Evolutionary conservation across 2,113 vertebrate genomes (phyloP).

Genomic region (Plecotus auritus): DNA sequence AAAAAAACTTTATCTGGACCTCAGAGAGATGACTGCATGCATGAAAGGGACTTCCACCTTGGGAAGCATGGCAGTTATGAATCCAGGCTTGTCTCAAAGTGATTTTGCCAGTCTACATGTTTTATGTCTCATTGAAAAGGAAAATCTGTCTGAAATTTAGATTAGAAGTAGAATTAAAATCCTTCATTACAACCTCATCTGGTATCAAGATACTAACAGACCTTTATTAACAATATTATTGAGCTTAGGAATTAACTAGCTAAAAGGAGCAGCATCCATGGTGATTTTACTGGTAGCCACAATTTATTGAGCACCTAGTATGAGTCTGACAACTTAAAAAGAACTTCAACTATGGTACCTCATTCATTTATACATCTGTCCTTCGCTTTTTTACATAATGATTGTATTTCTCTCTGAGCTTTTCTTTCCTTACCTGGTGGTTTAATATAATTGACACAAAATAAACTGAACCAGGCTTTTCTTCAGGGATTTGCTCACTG

Average conservation of each 20-base stretch:
- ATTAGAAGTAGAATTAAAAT: background rate
- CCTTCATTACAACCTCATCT: background rate
- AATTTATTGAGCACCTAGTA: background rate
- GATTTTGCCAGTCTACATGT: background rate
- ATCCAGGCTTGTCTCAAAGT: background rate
- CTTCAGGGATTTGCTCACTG: background rate
- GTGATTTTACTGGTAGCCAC: background rate
- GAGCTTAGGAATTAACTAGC: background rate
- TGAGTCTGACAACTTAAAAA: background rate
- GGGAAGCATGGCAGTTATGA: background rate
- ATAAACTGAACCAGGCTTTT: background rate
- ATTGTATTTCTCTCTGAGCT: background rate
- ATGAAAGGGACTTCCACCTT: background rate
- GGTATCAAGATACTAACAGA: background rate
- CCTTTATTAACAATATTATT: background rate
- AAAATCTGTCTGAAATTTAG: conserved; percentile 9
- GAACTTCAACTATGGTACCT: background rate
- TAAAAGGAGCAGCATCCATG: background rate
- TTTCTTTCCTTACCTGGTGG: background rate
- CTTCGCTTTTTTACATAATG: background rate
- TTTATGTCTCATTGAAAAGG: background rate
- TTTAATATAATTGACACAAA: background rate
- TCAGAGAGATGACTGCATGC: background rate
- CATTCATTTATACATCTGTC: background rate
- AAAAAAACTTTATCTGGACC: background rate